phyloP scores from a whole-genome alignment of 2,888 invertebrate genomes.

The Lepidochrysops patricia region DNA sequence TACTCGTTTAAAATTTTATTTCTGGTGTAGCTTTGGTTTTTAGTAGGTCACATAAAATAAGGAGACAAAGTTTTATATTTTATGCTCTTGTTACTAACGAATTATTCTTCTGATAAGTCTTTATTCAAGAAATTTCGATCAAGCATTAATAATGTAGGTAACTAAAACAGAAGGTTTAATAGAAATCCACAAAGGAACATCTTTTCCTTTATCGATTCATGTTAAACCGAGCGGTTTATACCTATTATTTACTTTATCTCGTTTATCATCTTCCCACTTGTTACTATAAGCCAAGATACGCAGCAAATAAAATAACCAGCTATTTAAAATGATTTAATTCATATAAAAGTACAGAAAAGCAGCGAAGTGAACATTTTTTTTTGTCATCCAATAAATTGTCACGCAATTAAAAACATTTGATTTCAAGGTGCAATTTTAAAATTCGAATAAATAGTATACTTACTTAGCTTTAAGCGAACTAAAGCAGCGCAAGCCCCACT shows the following conservation, averaged over 20 bases:
- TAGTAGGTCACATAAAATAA: too few species aligned
- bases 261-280: background rate
- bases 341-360: too few species aligned
- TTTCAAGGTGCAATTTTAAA: too few species aligned
- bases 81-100: background rate
- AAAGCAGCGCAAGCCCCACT: background rate
- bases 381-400: too few species aligned
- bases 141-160: background rate
- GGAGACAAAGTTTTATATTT: too few species aligned
- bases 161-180: background rate
- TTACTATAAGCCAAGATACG: background rate
- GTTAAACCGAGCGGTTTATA: background rate
- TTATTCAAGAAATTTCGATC: background rate
- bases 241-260: background rate
- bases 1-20: background rate
- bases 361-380: too few species aligned
- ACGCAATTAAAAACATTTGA: too few species aligned
- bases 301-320: too few species aligned
- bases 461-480: background rate
- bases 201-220: background rate
- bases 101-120: background rate
- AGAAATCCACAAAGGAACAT: background rate
- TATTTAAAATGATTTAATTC: too few species aligned
- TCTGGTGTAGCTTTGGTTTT: too few species aligned
- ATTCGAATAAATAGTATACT: too few species aligned